Percentiles rank a stretch among this genome's conserved stretches.
These are phyloP conservation scores for Drosophila monieri DNA, from an alignment of 2,888 invertebrate species.

Conservation along the genomic window DNA sequence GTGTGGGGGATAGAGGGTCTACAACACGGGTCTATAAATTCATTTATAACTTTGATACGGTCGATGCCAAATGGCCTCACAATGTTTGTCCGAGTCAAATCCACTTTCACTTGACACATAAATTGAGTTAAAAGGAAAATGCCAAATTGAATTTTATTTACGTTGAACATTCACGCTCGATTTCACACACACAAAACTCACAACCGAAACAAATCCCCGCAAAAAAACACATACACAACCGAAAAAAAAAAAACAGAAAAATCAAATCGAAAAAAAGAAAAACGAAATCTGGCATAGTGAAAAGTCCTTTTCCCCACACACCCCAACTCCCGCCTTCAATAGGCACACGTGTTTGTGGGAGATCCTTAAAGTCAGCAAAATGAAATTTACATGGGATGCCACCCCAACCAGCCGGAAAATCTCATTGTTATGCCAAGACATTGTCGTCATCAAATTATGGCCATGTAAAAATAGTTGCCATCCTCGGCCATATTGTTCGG, in stretches of 20 bases:
- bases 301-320: not conserved
- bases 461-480: slow-evolving; percentile 52
- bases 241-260: slow-evolving; percentile 8
- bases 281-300: slow-evolving; percentile 26
- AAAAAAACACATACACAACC: slow-evolving; percentile 2
- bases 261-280: slow-evolving; percentile 19
- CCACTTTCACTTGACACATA: slow-evolving; percentile 63
- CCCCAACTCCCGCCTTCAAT: not conserved
- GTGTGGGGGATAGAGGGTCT: not conserved
- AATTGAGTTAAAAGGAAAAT: slow-evolving; percentile 67
- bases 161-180: slow-evolving; percentile 54
- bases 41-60: slow-evolving; percentile 65
- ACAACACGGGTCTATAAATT: slow-evolving; percentile 48
- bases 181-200: slow-evolving; percentile 45
- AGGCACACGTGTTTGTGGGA: slow-evolving; percentile 15
- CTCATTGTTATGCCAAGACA: slow-evolving; percentile 48
- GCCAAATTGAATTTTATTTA: slow-evolving; percentile 69
- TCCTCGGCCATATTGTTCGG: slow-evolving; percentile 46
- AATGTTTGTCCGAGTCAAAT: slow-evolving; percentile 56
- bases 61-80: slow-evolving; percentile 38
- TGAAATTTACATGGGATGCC: slow-evolving; percentile 43
- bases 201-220: slow-evolving; percentile 33
- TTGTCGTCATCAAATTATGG: slow-evolving; percentile 54
- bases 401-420: not conserved
- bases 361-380: slow-evolving; percentile 42